phyloP scores from a whole-genome alignment of 2,113 vertebrate species.

The Pedetes capensis region DNA sequence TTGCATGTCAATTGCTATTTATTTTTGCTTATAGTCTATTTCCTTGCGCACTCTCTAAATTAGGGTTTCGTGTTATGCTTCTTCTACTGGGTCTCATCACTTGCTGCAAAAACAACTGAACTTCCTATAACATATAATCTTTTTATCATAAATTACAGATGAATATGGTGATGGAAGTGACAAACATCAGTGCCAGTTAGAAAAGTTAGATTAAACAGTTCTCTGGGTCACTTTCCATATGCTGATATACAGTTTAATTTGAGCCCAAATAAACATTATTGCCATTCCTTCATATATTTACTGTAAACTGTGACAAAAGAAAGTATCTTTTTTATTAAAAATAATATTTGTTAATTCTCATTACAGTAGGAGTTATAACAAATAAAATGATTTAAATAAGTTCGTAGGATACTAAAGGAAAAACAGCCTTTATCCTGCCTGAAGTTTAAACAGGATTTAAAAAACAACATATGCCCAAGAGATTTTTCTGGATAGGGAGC shows the following conservation, averaged over 20 bases:
- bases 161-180: neutral
- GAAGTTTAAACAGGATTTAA: neutral
- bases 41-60: neutral
- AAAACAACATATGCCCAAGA: neutral
- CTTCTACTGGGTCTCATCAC: neutral
- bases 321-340: neutral
- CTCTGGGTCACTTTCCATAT: neutral
- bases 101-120: neutral
- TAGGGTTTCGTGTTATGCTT: neutral
- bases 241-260: neutral
- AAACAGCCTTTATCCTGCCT: neutral
- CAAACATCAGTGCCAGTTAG: neutral
- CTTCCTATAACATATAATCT: neutral
- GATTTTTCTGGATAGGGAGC: neutral
- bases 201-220: neutral
- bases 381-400: neutral
- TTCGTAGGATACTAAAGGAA: neutral
- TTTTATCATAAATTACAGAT: neutral
- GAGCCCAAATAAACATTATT: neutral
- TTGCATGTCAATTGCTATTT: neutral
- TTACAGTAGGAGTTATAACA: neutral
- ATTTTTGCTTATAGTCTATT: neutral
- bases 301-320: neutral
- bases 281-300: neutral
- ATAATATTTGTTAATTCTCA: neutral